Percentiles rank a stretch among this genome's conserved stretches.
These are phyloP conservation scores for Sthenelais limicola DNA, from an alignment of 2,888 invertebrate species.

Conservation along the genomic window DNA sequence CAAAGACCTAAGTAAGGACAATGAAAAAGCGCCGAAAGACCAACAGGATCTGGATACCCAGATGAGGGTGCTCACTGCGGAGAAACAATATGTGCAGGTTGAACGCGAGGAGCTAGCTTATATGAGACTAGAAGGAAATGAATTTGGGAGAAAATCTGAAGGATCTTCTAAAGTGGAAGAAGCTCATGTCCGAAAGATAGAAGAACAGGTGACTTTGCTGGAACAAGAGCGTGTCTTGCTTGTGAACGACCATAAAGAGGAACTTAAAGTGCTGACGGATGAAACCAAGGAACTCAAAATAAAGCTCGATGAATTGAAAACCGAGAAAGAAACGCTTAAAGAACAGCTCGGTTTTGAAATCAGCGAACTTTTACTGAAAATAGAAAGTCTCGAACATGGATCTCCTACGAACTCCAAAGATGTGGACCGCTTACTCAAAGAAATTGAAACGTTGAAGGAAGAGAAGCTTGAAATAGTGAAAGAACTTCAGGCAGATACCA, in stretches of 20 bases:
- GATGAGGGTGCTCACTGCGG: neutral
- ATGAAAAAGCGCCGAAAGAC: neutral
- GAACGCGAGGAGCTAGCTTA: constrained; percentile 9
- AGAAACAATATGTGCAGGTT: constrained; percentile 15
- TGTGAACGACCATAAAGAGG: neutral
- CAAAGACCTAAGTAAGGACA: neutral
- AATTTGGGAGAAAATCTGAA: neutral
- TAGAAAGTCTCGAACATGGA: constrained; percentile 1
- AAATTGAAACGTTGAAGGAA: too few species aligned
- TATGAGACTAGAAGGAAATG: neutral
- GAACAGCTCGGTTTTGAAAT: constrained; percentile 39
- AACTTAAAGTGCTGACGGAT: neutral
- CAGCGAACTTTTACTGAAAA: constrained; percentile 3
- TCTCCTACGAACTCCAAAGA: too few species aligned
- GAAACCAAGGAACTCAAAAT: constrained; percentile 6
- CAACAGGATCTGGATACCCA: constrained; percentile 4
- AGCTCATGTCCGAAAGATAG: neutral
- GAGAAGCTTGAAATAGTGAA: too few species aligned
- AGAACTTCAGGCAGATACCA: too few species aligned
- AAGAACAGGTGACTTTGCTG: constrained; percentile 17
- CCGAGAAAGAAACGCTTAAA: constrained; percentile 49
- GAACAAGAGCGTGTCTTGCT: constrained; percentile 14
- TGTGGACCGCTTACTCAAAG: too few species aligned
- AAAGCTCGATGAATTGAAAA: neutral
- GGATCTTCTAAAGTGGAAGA: neutral